Percentiles rank a stretch among this genome's conserved stretches.
These are phyloP conservation scores for Camptogramma bilineatum DNA, from an alignment of 2,888 invertebrate species.

Conservation along the genomic window DNA sequence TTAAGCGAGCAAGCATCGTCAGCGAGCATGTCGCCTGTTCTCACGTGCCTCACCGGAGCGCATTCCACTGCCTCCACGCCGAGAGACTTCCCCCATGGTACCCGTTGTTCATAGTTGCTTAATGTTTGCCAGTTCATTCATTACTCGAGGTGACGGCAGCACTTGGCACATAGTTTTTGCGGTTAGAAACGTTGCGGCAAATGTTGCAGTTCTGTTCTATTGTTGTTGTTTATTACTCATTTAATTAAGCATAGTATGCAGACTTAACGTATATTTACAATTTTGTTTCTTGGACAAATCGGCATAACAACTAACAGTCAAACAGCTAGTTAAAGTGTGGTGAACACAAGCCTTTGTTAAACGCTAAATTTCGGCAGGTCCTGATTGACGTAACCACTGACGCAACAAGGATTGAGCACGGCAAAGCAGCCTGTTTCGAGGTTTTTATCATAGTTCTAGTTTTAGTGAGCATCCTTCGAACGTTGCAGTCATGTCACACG, in stretches of 20 bases:
- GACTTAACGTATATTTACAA: background rate
- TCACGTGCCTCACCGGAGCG: slow-evolving; percentile 48
- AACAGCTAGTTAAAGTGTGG: slow-evolving; percentile 27
- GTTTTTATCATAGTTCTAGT: background rate
- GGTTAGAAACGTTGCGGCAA: slow-evolving; percentile 45
- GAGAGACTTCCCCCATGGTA: slow-evolving; percentile 41
- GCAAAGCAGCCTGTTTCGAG: slow-evolving; percentile 7
- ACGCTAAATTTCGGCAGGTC: background rate
- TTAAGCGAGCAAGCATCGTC: slow-evolving; percentile 54
- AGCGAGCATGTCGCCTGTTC: slow-evolving; percentile 58
- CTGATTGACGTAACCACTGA: slow-evolving; percentile 12
- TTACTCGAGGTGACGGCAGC: slow-evolving; percentile 57
- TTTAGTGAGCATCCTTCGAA: slow-evolving; percentile 1
- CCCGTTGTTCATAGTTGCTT: slow-evolving; percentile 49
- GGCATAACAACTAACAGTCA: background rate
- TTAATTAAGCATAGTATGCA: slow-evolving; percentile 38
- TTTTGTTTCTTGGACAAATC: background rate
- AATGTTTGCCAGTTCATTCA: slow-evolving; percentile 50
- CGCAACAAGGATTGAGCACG: slow-evolving; percentile 13
- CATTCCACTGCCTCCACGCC: slow-evolving; percentile 46
- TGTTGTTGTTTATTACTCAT: slow-evolving; percentile 48
- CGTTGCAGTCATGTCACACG: background rate
- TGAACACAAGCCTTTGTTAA: slow-evolving; percentile 21
- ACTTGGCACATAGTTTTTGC: slow-evolving; percentile 52
- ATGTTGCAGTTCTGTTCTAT: slow-evolving; percentile 48